phyloP scores from a whole-genome alignment of 2,797 vertebrate species.

The Rhadinocentrus ornatus region DNA sequence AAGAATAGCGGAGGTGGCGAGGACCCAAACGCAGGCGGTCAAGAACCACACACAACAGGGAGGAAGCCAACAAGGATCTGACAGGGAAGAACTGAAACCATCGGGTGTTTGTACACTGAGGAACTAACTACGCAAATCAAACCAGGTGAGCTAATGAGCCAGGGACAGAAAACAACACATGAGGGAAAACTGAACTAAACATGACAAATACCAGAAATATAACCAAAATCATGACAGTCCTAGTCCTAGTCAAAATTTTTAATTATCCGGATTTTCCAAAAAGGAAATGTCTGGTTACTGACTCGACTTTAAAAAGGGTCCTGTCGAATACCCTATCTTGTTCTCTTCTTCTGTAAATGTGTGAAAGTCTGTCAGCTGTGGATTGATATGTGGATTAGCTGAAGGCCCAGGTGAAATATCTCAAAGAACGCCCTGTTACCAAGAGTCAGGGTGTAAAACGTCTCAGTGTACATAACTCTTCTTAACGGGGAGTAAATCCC shows the following conservation, averaged over 20 bases:
- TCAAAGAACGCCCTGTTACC: conserved; percentile 71
- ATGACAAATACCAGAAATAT: no score
- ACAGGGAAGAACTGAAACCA: no score
- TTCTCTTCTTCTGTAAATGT: conserved; percentile 59
- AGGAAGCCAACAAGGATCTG: no score
- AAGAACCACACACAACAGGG: no score
- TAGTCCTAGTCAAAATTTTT: not conserved
- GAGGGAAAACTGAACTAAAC: no score
- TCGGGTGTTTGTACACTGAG: no score
- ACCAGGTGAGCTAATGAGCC: no score
- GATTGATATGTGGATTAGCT: conserved; percentile 82
- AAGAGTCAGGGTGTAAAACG: conserved; percentile 78
- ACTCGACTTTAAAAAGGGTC: not conserved
- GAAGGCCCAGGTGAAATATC: conserved; percentile 72
- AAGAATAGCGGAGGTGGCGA: no score
- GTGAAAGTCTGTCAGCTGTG: conserved; percentile 59
- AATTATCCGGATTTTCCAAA: not conserved
- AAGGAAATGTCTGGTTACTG: no score
- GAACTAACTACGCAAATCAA: no score
- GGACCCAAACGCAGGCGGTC: no score
- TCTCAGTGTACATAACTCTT: conserved; percentile 84
- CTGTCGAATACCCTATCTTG: conserved; percentile 32
- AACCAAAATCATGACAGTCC: not conserved
- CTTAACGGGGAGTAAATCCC: conserved; percentile 82
- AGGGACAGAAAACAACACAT: no score